A percentile compares a stretch with the other conserved stretches of the same genome.
Conservation (phyloP, 2,888 invertebrate species). For the Hermaeophaga mercurialis region DNA sequence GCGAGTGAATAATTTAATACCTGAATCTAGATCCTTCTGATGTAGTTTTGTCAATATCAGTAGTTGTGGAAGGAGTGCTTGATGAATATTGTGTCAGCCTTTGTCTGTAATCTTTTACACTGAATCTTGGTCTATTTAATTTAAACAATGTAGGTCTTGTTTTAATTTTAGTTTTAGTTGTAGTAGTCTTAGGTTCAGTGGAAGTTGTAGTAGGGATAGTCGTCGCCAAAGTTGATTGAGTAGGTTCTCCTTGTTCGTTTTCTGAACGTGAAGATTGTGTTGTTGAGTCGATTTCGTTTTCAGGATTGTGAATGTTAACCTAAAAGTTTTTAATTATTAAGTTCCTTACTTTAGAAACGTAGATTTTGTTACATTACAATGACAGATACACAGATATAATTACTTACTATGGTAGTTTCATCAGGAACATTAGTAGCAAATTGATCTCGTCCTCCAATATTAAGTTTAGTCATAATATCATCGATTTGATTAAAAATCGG, state of each 20-base stretch:
- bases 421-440: conserved; percentile 11
- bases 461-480: not conserved
- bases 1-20: conserved; percentile 22
- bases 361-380: too few relatives aligned
- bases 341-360: too few relatives aligned
- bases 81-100: conserved; percentile 64
- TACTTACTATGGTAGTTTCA: conserved; percentile 27
- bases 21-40: conserved; percentile 31
- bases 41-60: conserved; percentile 32
- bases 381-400: too few relatives aligned
- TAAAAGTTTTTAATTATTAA: not conserved
- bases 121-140: conserved; percentile 71
- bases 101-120: conserved; percentile 76
- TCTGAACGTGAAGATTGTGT: conserved; percentile 32
- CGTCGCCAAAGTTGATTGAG: conserved; percentile 37
- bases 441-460: not conserved
- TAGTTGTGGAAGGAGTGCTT: conserved; percentile 53
- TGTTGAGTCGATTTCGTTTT: conserved; percentile 52
- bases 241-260: conserved; percentile 30
- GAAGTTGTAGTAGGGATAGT: conserved; percentile 48
- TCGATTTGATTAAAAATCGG: conserved; percentile 1
- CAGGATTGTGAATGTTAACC: conserved; percentile 38
- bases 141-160: conserved; percentile 62
- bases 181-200: conserved; percentile 52
- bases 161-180: conserved; percentile 45